phyloP scores from a whole-genome alignment of 2,888 invertebrate genomes.

The Lithosia quadra region DNA sequence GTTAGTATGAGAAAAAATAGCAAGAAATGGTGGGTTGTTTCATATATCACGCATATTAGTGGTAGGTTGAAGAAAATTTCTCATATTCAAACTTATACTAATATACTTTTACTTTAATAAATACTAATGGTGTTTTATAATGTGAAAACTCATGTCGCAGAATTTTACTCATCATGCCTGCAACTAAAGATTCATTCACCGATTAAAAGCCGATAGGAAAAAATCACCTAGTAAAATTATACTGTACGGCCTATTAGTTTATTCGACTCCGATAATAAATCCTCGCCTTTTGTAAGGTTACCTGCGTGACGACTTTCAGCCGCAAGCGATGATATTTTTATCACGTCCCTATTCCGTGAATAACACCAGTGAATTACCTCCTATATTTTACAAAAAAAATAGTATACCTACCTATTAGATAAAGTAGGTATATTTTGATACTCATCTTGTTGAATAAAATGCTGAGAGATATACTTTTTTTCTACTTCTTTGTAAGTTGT shows the following conservation, averaged over 20 bases:
- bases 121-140: too few relatives aligned
- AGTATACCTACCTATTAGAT: not conserved
- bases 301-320: constrained; percentile 11
- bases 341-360: constrained; percentile 4
- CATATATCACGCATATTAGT: not conserved
- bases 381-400: not conserved
- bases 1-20: constrained; percentile 1
- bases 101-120: not conserved
- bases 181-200: not conserved
- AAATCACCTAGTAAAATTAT: not conserved
- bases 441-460: not conserved
- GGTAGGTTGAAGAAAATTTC: too few relatives aligned
- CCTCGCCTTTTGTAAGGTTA: constrained; percentile 7
- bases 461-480: not conserved
- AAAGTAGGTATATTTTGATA: not conserved
- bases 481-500: not conserved
- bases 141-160: not conserved
- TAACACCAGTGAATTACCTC: constrained; percentile 20
- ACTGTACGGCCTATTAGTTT: not conserved
- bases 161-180: not conserved
- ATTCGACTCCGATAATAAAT: constrained; percentile 14
- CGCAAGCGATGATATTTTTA: constrained; percentile 15
- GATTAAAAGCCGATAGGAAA: not conserved
- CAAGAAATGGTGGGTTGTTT: not conserved
- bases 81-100: not conserved